Conservation (phyloP, 1,140 invertebrate species). For the Lepidurus apus region DNA sequence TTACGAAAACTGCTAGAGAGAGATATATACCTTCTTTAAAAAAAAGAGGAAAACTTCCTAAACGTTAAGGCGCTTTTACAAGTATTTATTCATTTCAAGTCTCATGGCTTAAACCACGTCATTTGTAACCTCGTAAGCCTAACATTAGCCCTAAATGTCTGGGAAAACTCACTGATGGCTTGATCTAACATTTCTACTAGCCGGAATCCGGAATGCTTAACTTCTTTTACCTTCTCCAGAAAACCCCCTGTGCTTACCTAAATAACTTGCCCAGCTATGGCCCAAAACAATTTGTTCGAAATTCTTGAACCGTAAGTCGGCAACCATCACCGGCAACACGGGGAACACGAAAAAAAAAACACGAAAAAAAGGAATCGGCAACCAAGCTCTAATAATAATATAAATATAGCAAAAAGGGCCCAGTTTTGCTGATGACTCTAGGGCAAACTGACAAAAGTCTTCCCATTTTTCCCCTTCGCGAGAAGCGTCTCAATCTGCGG, state of each 20-base stretch:
- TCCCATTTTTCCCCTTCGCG: neutral
- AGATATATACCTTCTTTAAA: neutral
- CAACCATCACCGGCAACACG: neutral
- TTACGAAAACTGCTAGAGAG: neutral
- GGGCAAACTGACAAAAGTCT: neutral
- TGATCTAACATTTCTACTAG: neutral
- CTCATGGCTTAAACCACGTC: neutral
- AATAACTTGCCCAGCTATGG: neutral
- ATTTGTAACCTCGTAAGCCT: constrained; percentile 4
- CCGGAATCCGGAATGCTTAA: neutral
- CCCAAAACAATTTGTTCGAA: neutral
- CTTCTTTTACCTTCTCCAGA: neutral
- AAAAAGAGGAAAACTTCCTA: neutral
- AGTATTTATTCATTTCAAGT: neutral
- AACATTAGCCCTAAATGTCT: neutral
- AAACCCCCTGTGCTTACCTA: neutral
- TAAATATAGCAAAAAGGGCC: neutral
- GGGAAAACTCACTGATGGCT: neutral
- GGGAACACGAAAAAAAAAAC: neutral
- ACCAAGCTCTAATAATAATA: neutral
- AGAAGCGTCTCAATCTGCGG: neutral
- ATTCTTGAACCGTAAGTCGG: neutral
- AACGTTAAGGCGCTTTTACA: neutral
- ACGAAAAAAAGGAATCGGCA: neutral
- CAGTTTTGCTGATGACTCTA: neutral